These are phyloP conservation scores for Rallus crepitans DNA, from an alignment of 2,797 vertebrate species.

Conservation along the genomic window DNA sequence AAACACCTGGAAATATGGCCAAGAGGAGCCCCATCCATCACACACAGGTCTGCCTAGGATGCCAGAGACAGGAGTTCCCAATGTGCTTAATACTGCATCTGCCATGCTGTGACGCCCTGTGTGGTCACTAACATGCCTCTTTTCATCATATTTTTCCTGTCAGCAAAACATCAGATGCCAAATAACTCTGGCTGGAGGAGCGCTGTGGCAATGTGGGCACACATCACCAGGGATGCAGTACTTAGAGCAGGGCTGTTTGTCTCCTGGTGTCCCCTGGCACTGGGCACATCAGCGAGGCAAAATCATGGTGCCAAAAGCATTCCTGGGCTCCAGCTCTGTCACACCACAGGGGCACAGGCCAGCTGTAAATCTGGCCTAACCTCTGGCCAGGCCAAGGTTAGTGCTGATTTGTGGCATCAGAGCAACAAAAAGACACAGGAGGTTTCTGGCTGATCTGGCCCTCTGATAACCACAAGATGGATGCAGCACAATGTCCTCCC, in stretches of 20 bases:
- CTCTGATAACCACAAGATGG: neutral
- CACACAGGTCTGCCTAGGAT: neutral
- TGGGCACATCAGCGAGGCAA: neutral
- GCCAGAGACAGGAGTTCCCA: neutral
- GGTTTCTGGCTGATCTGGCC: neutral
- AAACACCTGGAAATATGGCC: rapidly evolving
- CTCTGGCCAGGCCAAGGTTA: neutral
- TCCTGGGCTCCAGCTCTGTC: neutral
- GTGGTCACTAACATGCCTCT: neutral
- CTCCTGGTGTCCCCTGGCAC: neutral
- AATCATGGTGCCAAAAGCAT: neutral
- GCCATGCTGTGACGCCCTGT: neutral
- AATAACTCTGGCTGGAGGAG: neutral
- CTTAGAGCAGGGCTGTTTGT: neutral
- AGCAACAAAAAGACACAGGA: neutral
- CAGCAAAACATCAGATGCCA: neutral
- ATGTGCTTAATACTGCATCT: neutral
- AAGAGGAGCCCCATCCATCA: neutral
- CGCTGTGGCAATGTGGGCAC: neutral
- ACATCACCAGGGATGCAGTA: neutral
- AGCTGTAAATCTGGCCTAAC: neutral
- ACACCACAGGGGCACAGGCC: neutral
- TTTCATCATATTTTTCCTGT: neutral
- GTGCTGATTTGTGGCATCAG: neutral
- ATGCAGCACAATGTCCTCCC: neutral